A percentile compares a stretch with the other conserved stretches of the same genome.
phyloP scores from a whole-genome alignment of 2,888 invertebrate genomes.

The Heliconius ethilla region DNA sequence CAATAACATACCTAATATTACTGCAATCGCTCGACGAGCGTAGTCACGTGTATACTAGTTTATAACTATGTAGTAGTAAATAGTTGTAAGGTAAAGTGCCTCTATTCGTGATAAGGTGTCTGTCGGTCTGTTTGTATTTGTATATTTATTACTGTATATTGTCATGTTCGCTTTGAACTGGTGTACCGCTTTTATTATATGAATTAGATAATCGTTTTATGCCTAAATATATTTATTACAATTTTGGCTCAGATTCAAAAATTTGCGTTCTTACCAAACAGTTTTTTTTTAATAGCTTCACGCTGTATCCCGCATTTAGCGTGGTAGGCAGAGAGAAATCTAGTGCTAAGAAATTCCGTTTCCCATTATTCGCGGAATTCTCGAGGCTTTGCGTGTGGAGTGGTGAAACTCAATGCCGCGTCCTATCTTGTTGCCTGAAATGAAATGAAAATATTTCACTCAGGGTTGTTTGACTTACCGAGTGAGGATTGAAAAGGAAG shows the following conservation, averaged over 20 bases:
- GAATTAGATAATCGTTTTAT: not conserved
- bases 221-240: not conserved
- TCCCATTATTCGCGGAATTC: no score
- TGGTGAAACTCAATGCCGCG: no score
- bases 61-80: slow-evolving; percentile 1
- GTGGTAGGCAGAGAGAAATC: no score
- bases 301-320: no score
- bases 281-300: no score
- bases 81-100: slow-evolving; percentile 53
- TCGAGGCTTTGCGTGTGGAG: no score
- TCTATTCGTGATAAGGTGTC: slow-evolving; percentile 54
- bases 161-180: not conserved
- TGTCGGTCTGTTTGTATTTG: slow-evolving; percentile 21
- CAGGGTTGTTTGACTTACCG: no score
- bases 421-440: no score
- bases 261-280: no score
- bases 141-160: slow-evolving; percentile 42
- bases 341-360: no score
- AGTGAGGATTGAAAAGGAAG: no score
- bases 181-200: not conserved
- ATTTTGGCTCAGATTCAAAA: not conserved
- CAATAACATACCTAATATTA: not conserved
- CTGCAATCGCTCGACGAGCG: not conserved
- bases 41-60: slow-evolving; percentile 6
- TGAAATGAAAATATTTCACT: no score